These are phyloP conservation scores for Campylorhamphus procurvoides DNA, from an alignment of 2,113 vertebrate species.

Conservation along the genomic window DNA sequence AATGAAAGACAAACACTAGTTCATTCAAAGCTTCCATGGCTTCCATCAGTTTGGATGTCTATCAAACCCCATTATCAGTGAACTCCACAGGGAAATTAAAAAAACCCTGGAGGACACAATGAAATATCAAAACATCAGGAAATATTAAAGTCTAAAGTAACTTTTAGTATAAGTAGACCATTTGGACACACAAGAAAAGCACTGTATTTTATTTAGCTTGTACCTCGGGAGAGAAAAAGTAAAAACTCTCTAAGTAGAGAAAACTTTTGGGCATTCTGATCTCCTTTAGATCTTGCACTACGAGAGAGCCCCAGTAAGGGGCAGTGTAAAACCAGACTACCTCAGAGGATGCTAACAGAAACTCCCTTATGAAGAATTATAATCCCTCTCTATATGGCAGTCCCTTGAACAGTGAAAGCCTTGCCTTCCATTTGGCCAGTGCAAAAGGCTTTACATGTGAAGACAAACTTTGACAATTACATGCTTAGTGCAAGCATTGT, in stretches of 20 bases:
- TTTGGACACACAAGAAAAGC: not conserved
- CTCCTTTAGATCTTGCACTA: conserved; percentile 22
- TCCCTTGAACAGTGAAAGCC: not conserved
- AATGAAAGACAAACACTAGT: not conserved
- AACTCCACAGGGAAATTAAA: not conserved
- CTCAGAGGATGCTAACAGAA: not conserved
- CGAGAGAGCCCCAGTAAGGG: conserved; percentile 20
- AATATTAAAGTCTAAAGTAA: not conserved
- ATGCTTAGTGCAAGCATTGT: not conserved
- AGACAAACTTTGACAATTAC: not conserved
- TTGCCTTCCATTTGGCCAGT: not conserved
- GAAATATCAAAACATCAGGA: not conserved
- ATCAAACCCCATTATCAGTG: not conserved
- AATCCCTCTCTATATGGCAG: not conserved
- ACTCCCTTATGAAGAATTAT: not conserved
- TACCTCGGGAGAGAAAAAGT: not conserved
- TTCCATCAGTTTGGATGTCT: not conserved
- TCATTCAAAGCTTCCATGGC: not conserved
- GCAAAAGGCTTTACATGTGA: not conserved
- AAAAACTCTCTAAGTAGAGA: not conserved
- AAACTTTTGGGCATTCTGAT: not conserved
- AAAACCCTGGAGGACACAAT: not conserved
- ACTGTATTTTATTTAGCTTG: not conserved
- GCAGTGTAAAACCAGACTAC: conserved; percentile 40
- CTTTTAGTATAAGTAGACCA: not conserved